A percentile compares a stretch with the other conserved stretches of the same genome.
Conservation (phyloP, 2,888 invertebrate genomes). For the Caprella mutica region DNA sequence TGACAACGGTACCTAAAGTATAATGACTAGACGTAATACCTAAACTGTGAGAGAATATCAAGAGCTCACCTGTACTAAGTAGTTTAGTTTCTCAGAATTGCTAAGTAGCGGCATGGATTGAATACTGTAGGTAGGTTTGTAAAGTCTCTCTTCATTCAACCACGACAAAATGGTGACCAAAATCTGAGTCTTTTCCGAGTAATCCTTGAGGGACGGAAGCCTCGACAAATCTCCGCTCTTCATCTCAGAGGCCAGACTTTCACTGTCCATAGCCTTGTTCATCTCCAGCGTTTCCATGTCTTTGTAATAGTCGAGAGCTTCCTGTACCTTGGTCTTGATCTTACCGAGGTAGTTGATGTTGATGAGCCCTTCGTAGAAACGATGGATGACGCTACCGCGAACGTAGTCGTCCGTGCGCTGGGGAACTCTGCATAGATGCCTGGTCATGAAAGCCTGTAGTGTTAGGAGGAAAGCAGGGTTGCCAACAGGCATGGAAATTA, state of each 20-base stretch:
- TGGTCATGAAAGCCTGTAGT: conserved; percentile 64
- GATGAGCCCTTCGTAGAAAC: conserved; percentile 60
- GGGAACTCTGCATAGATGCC: conserved; percentile 54
- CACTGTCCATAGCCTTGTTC: neutral
- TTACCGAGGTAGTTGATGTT: conserved; percentile 55
- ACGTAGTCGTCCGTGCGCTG: conserved; percentile 39
- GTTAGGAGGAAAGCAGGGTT: conserved; percentile 59
- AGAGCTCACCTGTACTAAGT: too few species aligned
- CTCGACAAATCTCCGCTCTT: neutral
- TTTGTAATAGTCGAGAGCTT: conserved; percentile 45
- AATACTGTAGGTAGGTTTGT: too few species aligned
- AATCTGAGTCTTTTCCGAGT: neutral
- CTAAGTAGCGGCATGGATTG: too few species aligned
- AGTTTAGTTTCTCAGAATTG: too few species aligned
- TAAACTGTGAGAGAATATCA: too few species aligned
- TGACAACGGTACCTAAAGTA: too few species aligned
- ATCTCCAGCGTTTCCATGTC: too few species aligned
- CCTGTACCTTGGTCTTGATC: conserved; percentile 55
- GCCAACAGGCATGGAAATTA: conserved; percentile 53
- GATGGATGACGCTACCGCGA: conserved; percentile 56
- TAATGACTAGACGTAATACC: too few species aligned
- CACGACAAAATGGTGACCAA: neutral
- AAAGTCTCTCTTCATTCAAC: too few species aligned
- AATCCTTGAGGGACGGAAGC: neutral
- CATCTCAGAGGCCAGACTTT: conserved; percentile 10